Evolutionary conservation across 2,888 invertebrate species (phyloP).

Genomic region (Drosophila lutescens): DNA sequence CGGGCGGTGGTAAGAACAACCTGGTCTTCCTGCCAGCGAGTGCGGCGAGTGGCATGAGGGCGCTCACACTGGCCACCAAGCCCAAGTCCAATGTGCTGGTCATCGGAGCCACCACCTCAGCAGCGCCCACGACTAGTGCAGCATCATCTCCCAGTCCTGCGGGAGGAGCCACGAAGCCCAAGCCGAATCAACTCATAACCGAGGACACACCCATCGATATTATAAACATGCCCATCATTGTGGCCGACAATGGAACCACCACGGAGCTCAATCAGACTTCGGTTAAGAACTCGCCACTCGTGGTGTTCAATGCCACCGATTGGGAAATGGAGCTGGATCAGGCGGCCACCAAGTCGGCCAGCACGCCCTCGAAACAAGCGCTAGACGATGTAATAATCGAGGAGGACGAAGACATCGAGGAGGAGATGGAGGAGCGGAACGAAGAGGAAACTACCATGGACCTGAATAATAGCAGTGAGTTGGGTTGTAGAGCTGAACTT

Average conservation of each 20-base stretch:
- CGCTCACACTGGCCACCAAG: slow-evolving; percentile 65
- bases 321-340: slow-evolving; percentile 88
- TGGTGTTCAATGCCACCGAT: slow-evolving; percentile 84
- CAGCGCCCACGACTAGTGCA: slow-evolving; percentile 17
- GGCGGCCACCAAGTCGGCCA: slow-evolving; percentile 81
- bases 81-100: slow-evolving; percentile 77
- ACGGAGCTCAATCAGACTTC: slow-evolving; percentile 38
- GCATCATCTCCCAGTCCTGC: slow-evolving; percentile 29
- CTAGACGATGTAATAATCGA: slow-evolving; percentile 76
- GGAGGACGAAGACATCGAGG: slow-evolving; percentile 37
- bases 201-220: slow-evolving; percentile 87
- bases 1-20: slow-evolving; percentile 76
- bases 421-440: slow-evolving; percentile 9
- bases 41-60: slow-evolving; percentile 64
- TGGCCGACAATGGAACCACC: slow-evolving; percentile 71
- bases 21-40: slow-evolving; percentile 82
- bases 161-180: slow-evolving; percentile 32
- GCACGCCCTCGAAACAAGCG: slow-evolving; percentile 51
- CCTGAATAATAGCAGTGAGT: slow-evolving; percentile 46
- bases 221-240: slow-evolving; percentile 82
- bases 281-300: slow-evolving; percentile 52
- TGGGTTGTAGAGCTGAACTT: no score
- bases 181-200: slow-evolving; percentile 84
- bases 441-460: slow-evolving; percentile 38
- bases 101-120: slow-evolving; percentile 60